phyloP scores from a whole-genome alignment of 2,888 invertebrate genomes.

The Terebella lapidaria region DNA sequence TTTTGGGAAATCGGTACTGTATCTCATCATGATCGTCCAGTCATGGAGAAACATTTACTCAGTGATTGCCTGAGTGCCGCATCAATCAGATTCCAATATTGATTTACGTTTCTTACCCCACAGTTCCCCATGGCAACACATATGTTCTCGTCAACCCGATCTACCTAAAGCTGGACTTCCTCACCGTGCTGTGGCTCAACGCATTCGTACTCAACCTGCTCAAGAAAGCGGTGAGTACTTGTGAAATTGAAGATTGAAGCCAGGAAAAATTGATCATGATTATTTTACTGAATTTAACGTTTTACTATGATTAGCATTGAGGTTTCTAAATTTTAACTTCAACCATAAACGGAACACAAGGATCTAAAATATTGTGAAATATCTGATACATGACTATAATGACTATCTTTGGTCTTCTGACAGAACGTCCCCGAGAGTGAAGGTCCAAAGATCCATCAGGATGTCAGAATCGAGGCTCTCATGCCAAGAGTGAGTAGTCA shows the following conservation, averaged over 20 bases:
- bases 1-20: too few species aligned
- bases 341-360: too few species aligned
- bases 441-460: constrained; percentile 34
- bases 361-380: too few species aligned
- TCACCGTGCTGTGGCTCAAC: constrained; percentile 88
- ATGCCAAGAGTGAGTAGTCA: constrained; percentile 73
- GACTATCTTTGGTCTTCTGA: constrained; percentile 14
- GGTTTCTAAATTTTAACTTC: too few species aligned
- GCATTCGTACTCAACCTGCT: constrained; percentile 85
- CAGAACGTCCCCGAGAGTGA: constrained; percentile 21
- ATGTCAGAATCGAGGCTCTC: constrained; percentile 71
- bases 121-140: constrained; percentile 90
- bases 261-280: too few species aligned
- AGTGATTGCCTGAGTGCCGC: too few species aligned
- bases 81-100: background rate
- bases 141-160: constrained; percentile 89
- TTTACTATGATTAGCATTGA: too few species aligned
- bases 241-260: too few species aligned
- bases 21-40: too few species aligned
- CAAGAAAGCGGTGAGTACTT: constrained; percentile 60
- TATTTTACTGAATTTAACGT: too few species aligned
- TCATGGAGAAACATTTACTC: too few species aligned
- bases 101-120: constrained; percentile 37
- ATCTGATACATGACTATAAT: too few species aligned
- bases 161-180: constrained; percentile 77